Base-by-base conservation (phyloP, 1,140 invertebrate genomes). In the Anastrepha ludens region DNA sequence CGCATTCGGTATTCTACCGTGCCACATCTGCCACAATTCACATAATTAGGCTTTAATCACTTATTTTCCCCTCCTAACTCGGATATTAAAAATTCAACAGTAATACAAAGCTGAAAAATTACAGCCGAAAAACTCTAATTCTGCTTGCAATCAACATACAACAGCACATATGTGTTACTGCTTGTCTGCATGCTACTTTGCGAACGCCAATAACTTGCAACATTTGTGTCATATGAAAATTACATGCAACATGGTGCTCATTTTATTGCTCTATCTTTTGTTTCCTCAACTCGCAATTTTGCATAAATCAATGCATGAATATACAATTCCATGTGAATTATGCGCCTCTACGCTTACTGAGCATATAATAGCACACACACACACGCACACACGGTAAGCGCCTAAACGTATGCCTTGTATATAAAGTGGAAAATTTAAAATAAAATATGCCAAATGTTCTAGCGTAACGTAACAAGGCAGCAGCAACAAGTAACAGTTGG, bases 351-450 rank as follows among this genome's bases (percentile, higher is more conserved):
- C 9, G 29, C 11, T 15, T 20, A 67, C 20, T 11, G 64, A 11
- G 64, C 64, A 8, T 20, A 9, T 13, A 67, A 39, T 67, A 29
- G 29, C 9, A 29, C 13, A 39, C 3, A 29, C 29, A 0, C 9
- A 29, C 13, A 39, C 3, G 29, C 9, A 29, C 13, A 39, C 3
- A 55, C 2, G 64, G 20, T 67, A 67, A 67, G 64, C 64, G 29
- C 64, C 64, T 67, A 29, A 67, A 67, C 64, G 20, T 67, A 67
- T 67, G 64, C 29, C 39, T 20, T 65, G n/a, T 65, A 65, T 65
- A 65, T 65, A 9, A 11, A 67, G 9, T 11, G 8, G 64, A 6
- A 67, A 39, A 55, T 8, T 8, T 6, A 55, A 55, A 55, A 2
- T 55, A 55, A 55, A 55, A 55, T 8, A 55, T 55, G 6, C 6